A percentile compares a stretch with the other conserved stretches of the same genome.
These are phyloP conservation scores for Nomada ruficornis DNA, from an alignment of 2,888 invertebrate genomes.

Conservation along the genomic window DNA sequence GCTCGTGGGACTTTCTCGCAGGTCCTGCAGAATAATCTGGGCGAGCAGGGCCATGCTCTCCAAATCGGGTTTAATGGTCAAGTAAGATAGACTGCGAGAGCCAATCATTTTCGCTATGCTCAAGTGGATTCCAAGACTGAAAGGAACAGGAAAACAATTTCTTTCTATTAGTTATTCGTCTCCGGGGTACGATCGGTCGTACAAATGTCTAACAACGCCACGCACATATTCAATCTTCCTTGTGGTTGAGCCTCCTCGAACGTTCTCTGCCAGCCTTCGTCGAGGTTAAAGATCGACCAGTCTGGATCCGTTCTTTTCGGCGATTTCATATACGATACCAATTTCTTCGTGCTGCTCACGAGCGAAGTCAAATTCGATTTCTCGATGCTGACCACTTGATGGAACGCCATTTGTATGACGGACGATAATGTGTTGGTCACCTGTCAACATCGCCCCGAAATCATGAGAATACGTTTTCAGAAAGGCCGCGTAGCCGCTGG, in stretches of 20 bases:
- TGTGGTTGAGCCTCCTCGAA: conserved; percentile 65
- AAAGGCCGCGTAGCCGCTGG: neutral
- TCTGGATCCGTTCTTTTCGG: conserved; percentile 61
- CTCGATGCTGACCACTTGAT: conserved; percentile 68
- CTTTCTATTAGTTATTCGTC: neutral
- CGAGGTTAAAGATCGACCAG: conserved; percentile 68
- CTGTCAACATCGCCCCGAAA: conserved; percentile 53
- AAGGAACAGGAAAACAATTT: neutral
- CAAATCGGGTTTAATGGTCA: conserved; percentile 74
- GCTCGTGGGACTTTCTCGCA: conserved; percentile 67
- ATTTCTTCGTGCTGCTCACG: conserved; percentile 67
- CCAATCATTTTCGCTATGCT: conserved; percentile 75
- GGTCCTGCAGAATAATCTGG: conserved; percentile 69
- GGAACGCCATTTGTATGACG: conserved; percentile 73
- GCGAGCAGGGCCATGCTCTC: conserved; percentile 76
- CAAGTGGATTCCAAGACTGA: conserved; percentile 76
- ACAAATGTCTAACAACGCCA: neutral
- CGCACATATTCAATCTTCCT: conserved; percentile 73
- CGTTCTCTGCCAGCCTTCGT: conserved; percentile 65
- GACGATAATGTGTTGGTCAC: conserved; percentile 73
- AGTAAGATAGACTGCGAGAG: conserved; percentile 71
- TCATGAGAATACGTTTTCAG: neutral
- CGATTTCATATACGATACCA: conserved; percentile 72
- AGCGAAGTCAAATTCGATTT: conserved; percentile 77
- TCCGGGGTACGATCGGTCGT: no score